These are phyloP conservation scores for Nicator chloris DNA, from an alignment of 2,113 vertebrate species.

Conservation along the genomic window DNA sequence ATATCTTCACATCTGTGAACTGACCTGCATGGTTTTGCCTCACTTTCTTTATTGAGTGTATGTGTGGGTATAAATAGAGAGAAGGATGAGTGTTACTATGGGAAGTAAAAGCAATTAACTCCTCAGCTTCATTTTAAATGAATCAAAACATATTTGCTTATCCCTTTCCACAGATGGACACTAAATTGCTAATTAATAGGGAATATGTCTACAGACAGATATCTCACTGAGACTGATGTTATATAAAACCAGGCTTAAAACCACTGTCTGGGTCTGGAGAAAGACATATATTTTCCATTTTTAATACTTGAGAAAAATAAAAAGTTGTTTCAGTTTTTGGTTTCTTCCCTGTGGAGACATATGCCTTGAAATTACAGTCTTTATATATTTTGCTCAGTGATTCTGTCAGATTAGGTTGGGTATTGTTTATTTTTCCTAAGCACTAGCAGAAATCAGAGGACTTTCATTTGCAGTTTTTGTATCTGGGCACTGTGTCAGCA, in stretches of 20 bases:
- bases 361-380: not conserved
- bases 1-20: not conserved
- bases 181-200: constrained; percentile 27
- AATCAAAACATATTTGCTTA: constrained; percentile 24
- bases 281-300: not conserved
- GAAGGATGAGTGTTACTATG: not conserved
- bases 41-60: not conserved
- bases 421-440: constrained; percentile 2
- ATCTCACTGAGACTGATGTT: not conserved
- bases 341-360: constrained; percentile 1
- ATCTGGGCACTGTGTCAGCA: not conserved
- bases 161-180: not conserved
- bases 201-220: not conserved
- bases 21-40: not conserved
- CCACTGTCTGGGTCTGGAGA: not conserved
- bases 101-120: constrained; percentile 19
- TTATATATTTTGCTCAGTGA: not conserved
- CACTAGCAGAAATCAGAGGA: not conserved
- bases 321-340: not conserved
- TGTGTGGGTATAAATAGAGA: not conserved
- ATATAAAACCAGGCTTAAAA: not conserved
- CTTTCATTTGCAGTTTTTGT: not conserved
- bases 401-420: not conserved
- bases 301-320: not conserved
- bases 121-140: not conserved